These are phyloP conservation scores for Dicrurus megarhynchus DNA, from an alignment of 2,113 vertebrate species.

Conservation along the genomic window DNA sequence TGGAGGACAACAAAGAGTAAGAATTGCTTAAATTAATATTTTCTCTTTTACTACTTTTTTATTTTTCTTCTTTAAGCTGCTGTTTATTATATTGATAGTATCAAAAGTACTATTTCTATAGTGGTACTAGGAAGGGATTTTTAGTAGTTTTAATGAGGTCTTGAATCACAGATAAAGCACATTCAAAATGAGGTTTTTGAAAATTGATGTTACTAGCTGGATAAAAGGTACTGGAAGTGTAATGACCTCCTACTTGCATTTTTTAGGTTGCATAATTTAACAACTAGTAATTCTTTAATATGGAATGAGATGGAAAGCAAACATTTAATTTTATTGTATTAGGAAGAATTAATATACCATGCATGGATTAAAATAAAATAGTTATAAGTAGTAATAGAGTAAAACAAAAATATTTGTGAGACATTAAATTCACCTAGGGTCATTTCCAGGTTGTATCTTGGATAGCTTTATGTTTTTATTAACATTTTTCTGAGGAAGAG, in stretches of 20 bases:
- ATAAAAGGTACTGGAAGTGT: not conserved
- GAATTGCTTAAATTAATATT: conserved; percentile 53
- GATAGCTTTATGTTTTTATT: conserved; percentile 13
- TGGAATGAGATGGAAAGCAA: not conserved
- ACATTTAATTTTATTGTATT: not conserved
- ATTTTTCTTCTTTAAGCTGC: not conserved
- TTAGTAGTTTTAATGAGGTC: not conserved
- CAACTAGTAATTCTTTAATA: not conserved
- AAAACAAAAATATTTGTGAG: not conserved
- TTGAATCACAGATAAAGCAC: not conserved
- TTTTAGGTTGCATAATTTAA: not conserved
- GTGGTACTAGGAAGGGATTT: not conserved
- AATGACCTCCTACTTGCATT: not conserved
- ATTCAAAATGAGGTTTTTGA: not conserved
- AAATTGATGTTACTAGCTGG: not conserved
- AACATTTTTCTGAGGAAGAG: not conserved
- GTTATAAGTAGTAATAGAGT: not conserved
- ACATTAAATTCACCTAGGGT: not conserved
- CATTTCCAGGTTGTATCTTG: not conserved
- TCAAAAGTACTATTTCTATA: not conserved
- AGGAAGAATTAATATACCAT: not conserved
- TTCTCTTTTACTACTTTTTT: not conserved
- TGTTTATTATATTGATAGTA: not conserved
- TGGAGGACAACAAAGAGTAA: conserved; percentile 79
- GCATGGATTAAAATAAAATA: not conserved